Evolutionary conservation across 2,797 vertebrate genomes (phyloP).

Genomic region (Sphenopsis melanotis): DNA sequence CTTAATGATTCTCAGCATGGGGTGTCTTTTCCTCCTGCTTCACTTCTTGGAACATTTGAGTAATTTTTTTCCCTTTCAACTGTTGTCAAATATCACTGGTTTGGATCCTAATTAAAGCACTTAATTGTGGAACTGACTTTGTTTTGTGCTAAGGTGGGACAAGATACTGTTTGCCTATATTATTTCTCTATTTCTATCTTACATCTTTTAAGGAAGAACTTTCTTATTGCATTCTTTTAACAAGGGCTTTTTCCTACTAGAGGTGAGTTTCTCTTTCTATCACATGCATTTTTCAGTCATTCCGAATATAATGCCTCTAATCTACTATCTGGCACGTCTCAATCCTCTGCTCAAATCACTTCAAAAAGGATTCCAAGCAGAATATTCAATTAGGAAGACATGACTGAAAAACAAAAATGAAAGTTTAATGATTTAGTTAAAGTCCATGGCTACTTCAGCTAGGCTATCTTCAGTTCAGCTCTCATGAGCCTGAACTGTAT

Average conservation of each 20-base stretch:
- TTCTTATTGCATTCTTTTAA: neutral
- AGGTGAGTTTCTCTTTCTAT: neutral
- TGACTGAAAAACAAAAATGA: conserved; percentile 6
- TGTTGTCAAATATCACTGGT: neutral
- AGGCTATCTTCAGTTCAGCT: neutral
- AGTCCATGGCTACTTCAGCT: neutral
- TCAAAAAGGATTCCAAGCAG: neutral
- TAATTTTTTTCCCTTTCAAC: neutral
- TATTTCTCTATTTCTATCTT: neutral
- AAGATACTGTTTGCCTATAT: neutral
- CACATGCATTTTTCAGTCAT: neutral
- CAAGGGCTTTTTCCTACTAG: neutral
- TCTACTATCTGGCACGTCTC: neutral
- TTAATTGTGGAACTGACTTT: neutral
- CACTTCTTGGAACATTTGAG: neutral
- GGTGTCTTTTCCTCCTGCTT: conserved; percentile 27
- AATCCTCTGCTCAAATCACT: neutral
- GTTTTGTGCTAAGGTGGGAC: neutral
- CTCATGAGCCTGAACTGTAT: neutral
- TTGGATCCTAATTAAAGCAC: conserved; percentile 10
- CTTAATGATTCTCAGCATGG: conserved; percentile 7
- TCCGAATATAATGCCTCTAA: neutral
- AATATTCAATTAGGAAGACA: neutral
- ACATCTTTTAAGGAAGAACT: neutral
- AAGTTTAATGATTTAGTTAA: neutral